Evolutionary conservation across 2,113 vertebrate species (phyloP).

Genomic region (Elephantulus edwardii): DNA sequence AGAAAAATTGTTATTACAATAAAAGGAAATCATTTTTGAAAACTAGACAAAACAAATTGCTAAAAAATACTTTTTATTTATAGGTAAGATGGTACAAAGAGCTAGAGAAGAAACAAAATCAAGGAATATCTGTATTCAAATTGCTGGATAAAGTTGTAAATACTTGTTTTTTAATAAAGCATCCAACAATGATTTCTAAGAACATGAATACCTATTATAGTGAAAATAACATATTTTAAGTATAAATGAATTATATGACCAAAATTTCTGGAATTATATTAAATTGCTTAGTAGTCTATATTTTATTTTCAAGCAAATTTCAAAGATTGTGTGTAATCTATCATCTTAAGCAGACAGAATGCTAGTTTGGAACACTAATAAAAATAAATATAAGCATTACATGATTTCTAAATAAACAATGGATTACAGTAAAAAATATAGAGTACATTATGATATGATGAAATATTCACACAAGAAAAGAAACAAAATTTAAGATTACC

Average conservation of each 20-base stretch:
- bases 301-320: slow-evolving; percentile 3
- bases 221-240: neutral
- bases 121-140: neutral
- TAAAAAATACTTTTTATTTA: neutral
- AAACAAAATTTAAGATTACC: neutral
- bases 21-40: neutral
- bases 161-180: neutral
- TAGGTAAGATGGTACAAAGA: neutral
- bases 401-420: neutral
- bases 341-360: neutral
- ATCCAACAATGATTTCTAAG: neutral
- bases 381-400: neutral
- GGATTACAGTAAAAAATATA: neutral
- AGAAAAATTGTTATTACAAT: neutral
- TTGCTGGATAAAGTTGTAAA: neutral
- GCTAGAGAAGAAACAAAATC: neutral
- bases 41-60: neutral
- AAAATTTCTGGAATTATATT: neutral
- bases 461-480: neutral
- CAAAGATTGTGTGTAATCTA: neutral
- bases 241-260: neutral
- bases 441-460: neutral
- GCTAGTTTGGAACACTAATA: neutral
- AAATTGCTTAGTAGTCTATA: neutral
- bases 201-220: neutral